Evolutionary conservation across 2,113 vertebrate species (phyloP).

Genomic region (Xiphorhynchus elegans): DNA sequence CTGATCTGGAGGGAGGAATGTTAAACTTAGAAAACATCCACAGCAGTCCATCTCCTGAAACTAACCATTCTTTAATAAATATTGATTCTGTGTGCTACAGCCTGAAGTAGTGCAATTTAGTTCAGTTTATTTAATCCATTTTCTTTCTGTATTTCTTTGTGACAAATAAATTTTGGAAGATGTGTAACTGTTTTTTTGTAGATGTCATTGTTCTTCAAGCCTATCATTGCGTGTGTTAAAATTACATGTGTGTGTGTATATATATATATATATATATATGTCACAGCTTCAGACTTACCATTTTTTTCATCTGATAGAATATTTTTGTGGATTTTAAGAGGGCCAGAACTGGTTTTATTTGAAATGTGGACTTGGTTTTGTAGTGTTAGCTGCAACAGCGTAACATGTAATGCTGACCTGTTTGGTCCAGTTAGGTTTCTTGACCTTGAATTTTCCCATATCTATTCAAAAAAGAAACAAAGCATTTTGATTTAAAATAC

Average conservation of each 20-base stretch:
- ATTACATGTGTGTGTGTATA: not conserved
- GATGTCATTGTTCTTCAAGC: not conserved
- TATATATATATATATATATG: not conserved
- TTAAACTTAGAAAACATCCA: not conserved
- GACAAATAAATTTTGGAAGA: not conserved
- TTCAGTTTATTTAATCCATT: not conserved
- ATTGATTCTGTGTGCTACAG: not conserved
- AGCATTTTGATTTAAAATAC: not conserved
- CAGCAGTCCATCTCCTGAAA: not conserved
- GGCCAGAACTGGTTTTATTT: not conserved
- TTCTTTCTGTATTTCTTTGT: not conserved
- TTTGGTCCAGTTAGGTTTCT: not conserved
- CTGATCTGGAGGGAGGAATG: not conserved
- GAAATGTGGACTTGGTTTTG: not conserved
- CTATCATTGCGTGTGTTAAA: not conserved
- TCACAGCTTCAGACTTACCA: not conserved
- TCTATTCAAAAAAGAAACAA: not conserved
- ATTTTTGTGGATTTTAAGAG: not conserved
- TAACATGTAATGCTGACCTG: not conserved
- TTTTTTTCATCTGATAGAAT: not conserved
- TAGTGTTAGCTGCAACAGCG: not conserved
- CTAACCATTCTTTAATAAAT: not conserved
- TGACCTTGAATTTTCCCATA: not conserved
- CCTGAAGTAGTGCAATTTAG: not conserved
- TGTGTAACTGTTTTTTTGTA: not conserved